These are phyloP conservation scores for Anguilla obscura DNA, from an alignment of 2,797 vertebrate genomes.

Conservation along the genomic window DNA sequence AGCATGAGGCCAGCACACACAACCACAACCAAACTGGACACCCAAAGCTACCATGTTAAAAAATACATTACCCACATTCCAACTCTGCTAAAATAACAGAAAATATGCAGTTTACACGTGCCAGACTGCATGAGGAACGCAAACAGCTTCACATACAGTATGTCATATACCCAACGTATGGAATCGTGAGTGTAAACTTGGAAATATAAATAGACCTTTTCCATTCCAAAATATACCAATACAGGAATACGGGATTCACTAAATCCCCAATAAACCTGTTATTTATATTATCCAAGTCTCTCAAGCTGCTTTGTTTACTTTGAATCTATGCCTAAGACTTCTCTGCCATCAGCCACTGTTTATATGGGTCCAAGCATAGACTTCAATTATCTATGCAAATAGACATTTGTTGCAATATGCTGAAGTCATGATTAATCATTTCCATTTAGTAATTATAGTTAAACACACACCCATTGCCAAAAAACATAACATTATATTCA, in stretches of 20 bases:
- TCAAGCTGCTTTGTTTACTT: background rate
- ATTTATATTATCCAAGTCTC: background rate
- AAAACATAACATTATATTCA: background rate
- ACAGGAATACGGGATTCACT: background rate
- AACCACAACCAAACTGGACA: background rate
- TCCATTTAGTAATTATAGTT: background rate
- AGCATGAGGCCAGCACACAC: background rate
- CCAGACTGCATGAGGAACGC: background rate
- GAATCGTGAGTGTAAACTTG: background rate
- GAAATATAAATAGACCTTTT: background rate
- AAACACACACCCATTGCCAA: background rate
- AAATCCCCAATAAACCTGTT: background rate
- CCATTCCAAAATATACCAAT: background rate
- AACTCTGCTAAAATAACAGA: background rate
- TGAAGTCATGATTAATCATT: conserved; percentile 3
- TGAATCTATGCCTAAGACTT: conserved; percentile 5
- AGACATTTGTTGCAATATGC: background rate
- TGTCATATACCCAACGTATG: background rate
- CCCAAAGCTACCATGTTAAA: background rate
- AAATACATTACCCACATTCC: background rate
- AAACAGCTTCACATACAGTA: background rate
- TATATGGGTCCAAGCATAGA: background rate
- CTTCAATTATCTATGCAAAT: conserved; percentile 22
- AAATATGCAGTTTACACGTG: background rate
- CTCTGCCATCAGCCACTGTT: background rate